phyloP scores from a whole-genome alignment of 2,888 invertebrate species.

The Troides oblongomaculatus region DNA sequence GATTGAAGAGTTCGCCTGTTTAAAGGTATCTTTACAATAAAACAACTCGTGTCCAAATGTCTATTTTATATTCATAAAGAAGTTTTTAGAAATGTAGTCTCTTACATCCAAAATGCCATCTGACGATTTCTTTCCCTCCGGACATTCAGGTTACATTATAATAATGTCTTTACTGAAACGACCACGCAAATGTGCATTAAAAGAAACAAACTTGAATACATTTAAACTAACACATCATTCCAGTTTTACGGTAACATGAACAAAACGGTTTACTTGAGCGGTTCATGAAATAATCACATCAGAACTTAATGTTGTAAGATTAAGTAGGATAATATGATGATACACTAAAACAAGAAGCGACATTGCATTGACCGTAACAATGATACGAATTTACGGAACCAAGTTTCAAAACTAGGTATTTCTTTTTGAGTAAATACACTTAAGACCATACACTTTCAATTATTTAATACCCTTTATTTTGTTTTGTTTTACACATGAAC shows the following conservation, averaged over 20 bases:
- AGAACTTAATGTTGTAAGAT: background rate
- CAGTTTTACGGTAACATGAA: constrained; percentile 2
- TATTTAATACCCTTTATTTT: no score
- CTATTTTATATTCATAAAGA: no score
- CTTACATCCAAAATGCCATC: no score
- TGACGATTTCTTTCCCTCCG: no score
- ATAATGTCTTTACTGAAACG: background rate
- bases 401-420: background rate
- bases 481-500: no score
- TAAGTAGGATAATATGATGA: background rate
- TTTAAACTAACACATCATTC: background rate
- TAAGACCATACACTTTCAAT: no score
- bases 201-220: background rate
- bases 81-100: no score
- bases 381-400: no score
- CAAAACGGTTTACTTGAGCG: background rate
- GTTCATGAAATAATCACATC: background rate
- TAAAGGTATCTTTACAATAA: no score
- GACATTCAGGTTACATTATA: no score
- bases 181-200: background rate
- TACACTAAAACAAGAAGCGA: background rate
- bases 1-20: no score
- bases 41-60: no score
- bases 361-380: background rate
- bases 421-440: background rate